Evolutionary conservation across 2,888 invertebrate genomes (phyloP).

Genomic region (Empis livida): DNA sequence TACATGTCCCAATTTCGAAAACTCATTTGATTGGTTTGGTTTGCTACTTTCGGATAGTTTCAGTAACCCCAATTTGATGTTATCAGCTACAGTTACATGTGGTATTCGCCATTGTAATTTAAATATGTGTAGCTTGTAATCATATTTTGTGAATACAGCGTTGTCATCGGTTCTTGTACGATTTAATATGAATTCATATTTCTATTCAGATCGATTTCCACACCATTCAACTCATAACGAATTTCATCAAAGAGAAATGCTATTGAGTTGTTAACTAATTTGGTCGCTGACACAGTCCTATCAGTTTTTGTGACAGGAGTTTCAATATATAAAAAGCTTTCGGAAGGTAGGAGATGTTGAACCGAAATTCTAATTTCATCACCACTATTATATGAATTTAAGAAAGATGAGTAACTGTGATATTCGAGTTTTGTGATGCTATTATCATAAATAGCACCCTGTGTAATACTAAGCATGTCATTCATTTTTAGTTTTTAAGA

Average conservation of each 20-base stretch:
- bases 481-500: not conserved
- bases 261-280: slow-evolving; percentile 16
- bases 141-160: not conserved
- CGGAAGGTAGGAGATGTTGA: slow-evolving; percentile 19
- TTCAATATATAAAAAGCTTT: slow-evolving; percentile 17
- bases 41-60: slow-evolving; percentile 3
- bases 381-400: slow-evolving; percentile 13
- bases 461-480: not conserved
- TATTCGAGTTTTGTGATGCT: not conserved
- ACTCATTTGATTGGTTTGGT: slow-evolving; percentile 3
- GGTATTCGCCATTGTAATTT: slow-evolving; percentile 17
- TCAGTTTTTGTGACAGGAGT: slow-evolving; percentile 10
- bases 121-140: slow-evolving; percentile 11
- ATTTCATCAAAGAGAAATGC: slow-evolving; percentile 21
- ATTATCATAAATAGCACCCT: not conserved
- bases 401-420: slow-evolving; percentile 11
- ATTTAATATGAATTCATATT: slow-evolving; percentile 13
- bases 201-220: slow-evolving; percentile 20
- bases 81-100: slow-evolving; percentile 13
- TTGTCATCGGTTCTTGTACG: slow-evolving; percentile 17
- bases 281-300: slow-evolving; percentile 8
- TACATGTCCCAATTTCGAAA: slow-evolving; percentile 29
- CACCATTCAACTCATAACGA: slow-evolving; percentile 22
- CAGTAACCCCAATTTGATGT: slow-evolving; percentile 16
- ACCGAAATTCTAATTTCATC: slow-evolving; percentile 24